Evolutionary conservation across 1,140 invertebrate genomes (phyloP).

Genomic region (Hycleus cichorii): DNA sequence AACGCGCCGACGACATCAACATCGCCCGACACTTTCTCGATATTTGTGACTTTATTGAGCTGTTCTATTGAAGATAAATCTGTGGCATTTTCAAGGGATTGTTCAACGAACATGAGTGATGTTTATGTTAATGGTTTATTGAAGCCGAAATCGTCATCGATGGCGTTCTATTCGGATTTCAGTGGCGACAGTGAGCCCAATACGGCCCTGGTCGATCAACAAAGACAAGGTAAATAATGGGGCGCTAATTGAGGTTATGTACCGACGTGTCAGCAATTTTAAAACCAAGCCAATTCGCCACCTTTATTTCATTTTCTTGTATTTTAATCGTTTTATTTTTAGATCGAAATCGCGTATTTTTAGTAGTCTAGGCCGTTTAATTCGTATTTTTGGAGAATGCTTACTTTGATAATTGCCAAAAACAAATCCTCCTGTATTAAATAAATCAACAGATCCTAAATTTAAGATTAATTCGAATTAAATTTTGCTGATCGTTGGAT

Average conservation of each 20-base stretch:
- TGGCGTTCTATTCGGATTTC: slow-evolving; percentile 21
- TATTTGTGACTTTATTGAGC: not conserved
- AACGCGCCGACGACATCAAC: not conserved
- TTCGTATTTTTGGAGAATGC: slow-evolving; percentile 4
- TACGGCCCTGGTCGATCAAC: slow-evolving; percentile 11
- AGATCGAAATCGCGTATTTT: too few relatives aligned
- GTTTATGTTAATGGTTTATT: slow-evolving; percentile 15
- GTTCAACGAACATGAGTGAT: slow-evolving; percentile 16
- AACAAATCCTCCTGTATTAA: too few relatives aligned
- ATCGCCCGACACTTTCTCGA: too few relatives aligned
- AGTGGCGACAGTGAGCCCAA: slow-evolving; percentile 18
- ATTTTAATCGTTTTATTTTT: too few relatives aligned
- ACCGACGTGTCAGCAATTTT: not conserved
- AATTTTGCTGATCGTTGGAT: not conserved
- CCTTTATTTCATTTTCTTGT: too few relatives aligned
- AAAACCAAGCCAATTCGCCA: too few relatives aligned
- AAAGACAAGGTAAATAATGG: slow-evolving; percentile 20
- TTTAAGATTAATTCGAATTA: not conserved
- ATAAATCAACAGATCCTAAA: too few relatives aligned
- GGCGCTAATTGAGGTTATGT: not conserved
- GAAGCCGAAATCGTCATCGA: slow-evolving; percentile 11
- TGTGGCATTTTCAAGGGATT: not conserved
- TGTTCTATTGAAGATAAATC: not conserved
- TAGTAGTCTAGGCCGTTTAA: slow-evolving; percentile 3
- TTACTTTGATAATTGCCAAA: too few relatives aligned